Percentiles rank a stretch among this genome's conserved stretches.
These are phyloP conservation scores for Esperia sulphurella DNA, from an alignment of 2,888 invertebrate species.

Conservation along the genomic window DNA sequence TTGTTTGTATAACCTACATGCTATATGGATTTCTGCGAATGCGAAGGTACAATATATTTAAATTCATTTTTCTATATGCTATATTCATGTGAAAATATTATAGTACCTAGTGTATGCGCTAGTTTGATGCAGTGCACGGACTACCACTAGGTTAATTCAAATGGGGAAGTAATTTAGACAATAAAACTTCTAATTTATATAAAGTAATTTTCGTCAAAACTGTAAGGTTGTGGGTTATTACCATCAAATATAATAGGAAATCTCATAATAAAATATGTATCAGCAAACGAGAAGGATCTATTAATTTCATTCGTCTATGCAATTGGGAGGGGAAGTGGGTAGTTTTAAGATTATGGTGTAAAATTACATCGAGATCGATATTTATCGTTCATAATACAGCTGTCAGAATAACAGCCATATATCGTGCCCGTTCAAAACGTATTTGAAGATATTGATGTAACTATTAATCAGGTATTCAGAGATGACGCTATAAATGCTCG, in stretches of 20 bases:
- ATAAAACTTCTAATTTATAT: too few relatives aligned
- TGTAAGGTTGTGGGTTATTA: too few relatives aligned
- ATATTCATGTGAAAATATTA: too few relatives aligned
- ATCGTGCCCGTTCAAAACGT: slow-evolving; percentile 14
- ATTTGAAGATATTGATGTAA: slow-evolving; percentile 9
- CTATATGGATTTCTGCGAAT: neutral
- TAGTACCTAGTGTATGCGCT: too few relatives aligned
- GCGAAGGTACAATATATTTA: neutral
- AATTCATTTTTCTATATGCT: neutral
- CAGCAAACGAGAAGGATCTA: slow-evolving; percentile 10
- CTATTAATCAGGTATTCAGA: slow-evolving; percentile 8
- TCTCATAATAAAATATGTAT: neutral
- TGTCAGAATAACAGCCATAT: slow-evolving; percentile 33
- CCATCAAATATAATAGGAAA: too few relatives aligned
- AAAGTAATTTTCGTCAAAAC: too few relatives aligned
- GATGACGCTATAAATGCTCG: slow-evolving; percentile 1
- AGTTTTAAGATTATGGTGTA: slow-evolving; percentile 33
- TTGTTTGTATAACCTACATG: neutral
- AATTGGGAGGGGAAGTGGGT: slow-evolving; percentile 24
- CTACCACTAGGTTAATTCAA: too few relatives aligned
- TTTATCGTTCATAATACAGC: slow-evolving; percentile 47
- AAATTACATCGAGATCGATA: slow-evolving; percentile 45
- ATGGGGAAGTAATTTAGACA: too few relatives aligned
- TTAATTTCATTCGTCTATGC: slow-evolving; percentile 16
- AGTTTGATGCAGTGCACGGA: too few relatives aligned